phyloP scores from a whole-genome alignment of 2,888 invertebrate species.

The Atrina japonica region DNA sequence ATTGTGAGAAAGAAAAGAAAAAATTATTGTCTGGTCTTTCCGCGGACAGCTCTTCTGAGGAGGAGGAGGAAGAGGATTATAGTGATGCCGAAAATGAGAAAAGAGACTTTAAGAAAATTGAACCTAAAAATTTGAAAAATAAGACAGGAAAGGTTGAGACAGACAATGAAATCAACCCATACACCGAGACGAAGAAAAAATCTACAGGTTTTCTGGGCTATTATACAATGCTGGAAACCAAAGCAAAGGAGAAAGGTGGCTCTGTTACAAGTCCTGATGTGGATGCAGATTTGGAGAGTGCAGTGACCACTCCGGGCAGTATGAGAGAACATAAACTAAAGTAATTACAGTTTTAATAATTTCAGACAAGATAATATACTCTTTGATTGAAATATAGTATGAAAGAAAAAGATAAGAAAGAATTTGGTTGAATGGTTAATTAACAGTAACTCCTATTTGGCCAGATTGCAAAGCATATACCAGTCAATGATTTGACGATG shows the following conservation, averaged over 20 bases:
- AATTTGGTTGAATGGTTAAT: too few species aligned
- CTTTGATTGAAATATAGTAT: too few species aligned
- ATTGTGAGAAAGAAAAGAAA: too few species aligned
- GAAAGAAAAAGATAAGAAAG: too few species aligned
- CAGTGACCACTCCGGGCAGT: slow-evolving; percentile 42
- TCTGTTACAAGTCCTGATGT: slow-evolving; percentile 34
- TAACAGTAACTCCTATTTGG: too few species aligned
- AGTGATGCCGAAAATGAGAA: slow-evolving; percentile 61
- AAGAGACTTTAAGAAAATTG: slow-evolving; percentile 60
- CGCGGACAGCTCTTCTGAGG: slow-evolving; percentile 52
- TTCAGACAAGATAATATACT: too few species aligned
- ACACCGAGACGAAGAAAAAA: slow-evolving; percentile 45
- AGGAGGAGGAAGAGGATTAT: slow-evolving; percentile 53
- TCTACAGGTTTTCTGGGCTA: slow-evolving; percentile 76
- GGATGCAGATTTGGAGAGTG: slow-evolving; percentile 53
- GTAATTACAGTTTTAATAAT: background rate
- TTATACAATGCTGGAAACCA: slow-evolving; percentile 76
- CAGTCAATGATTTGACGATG: too few species aligned
- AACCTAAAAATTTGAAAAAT: slow-evolving; percentile 48
- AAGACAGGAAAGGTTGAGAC: slow-evolving; percentile 33
- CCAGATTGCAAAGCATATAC: too few species aligned
- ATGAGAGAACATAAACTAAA: slow-evolving; percentile 2
- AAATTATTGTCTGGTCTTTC: slow-evolving; percentile 47
- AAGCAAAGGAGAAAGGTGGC: slow-evolving; percentile 62
- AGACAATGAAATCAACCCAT: slow-evolving; percentile 9